phyloP scores from a whole-genome alignment of 2,888 invertebrate species.

The Venusia cambrica region DNA sequence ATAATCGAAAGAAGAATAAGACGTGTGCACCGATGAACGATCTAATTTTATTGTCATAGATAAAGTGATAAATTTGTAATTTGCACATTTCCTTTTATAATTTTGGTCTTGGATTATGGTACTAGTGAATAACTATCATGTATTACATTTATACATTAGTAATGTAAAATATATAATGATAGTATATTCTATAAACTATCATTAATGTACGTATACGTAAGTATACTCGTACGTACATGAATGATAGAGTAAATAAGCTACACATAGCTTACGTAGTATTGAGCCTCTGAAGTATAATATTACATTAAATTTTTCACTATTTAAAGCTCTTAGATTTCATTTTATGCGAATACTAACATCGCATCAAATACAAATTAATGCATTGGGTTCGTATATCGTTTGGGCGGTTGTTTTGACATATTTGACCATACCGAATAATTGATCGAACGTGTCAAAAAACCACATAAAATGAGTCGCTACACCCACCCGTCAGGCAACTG shows the following conservation, averaged over 20 bases:
- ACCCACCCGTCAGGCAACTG: slow-evolving; percentile 44
- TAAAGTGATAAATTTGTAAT: slow-evolving; percentile 30
- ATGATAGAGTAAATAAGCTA: slow-evolving; percentile 71
- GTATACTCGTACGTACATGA: slow-evolving; percentile 67
- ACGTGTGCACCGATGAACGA: too few relatives aligned
- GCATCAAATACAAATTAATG: slow-evolving; percentile 68
- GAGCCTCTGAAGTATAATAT: slow-evolving; percentile 76
- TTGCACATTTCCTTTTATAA: slow-evolving; percentile 34
- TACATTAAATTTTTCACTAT: slow-evolving; percentile 74
- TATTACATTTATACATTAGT: slow-evolving; percentile 35
- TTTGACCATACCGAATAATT: slow-evolving; percentile 13
- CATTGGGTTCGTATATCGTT: slow-evolving; percentile 34
- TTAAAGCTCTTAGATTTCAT: slow-evolving; percentile 82
- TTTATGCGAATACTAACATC: slow-evolving; percentile 63
- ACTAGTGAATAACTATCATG: slow-evolving; percentile 29
- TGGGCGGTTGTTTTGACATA: slow-evolving; percentile 16
- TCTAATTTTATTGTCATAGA: slow-evolving; percentile 47
- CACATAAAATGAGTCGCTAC: slow-evolving; percentile 27
- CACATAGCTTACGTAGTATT: slow-evolving; percentile 74
- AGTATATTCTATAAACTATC: slow-evolving; percentile 51
- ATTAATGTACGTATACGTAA: too few relatives aligned
- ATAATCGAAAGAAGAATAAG: too few relatives aligned
- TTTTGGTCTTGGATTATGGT: slow-evolving; percentile 59
- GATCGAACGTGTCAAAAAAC: slow-evolving; percentile 15
- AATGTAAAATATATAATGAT: slow-evolving; percentile 42